Conservation (phyloP, 2,797 vertebrate genomes). For the Clarias laeviceps region DNA sequence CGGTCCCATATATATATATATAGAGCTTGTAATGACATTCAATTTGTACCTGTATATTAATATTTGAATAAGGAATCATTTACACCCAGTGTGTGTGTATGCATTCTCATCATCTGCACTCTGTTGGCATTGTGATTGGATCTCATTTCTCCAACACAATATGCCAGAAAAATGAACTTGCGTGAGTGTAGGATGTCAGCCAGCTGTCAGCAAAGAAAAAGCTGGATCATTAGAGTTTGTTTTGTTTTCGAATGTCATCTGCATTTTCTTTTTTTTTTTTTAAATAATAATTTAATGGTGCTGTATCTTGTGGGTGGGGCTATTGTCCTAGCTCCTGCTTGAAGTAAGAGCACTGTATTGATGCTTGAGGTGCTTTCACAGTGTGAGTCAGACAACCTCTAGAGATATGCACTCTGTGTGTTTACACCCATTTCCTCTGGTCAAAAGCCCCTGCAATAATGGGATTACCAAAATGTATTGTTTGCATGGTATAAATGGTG, state of each 20-base stretch:
- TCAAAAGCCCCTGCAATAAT: background rate
- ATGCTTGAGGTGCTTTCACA: background rate
- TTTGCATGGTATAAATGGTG: background rate
- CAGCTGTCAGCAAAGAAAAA: constrained; percentile 7
- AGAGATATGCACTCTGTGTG: background rate
- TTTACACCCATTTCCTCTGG: background rate
- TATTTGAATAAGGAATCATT: background rate
- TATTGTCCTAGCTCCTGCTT: background rate
- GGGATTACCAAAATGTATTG: background rate
- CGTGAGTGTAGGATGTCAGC: background rate
- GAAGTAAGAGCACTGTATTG: background rate
- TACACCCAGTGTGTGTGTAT: background rate
- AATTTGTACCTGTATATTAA: constrained; percentile 1
- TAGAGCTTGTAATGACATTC: background rate
- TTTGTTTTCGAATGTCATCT: background rate
- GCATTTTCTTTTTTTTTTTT: background rate
- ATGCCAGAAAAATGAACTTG: background rate
- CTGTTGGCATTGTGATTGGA: background rate
- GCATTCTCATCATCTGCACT: background rate
- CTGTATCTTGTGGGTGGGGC: background rate
- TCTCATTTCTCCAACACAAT: background rate
- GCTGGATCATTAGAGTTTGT: background rate
- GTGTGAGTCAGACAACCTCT: background rate
- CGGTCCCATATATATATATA: background rate
- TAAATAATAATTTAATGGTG: background rate